Base-by-base conservation (phyloP, 2,113 vertebrate genomes). In the Talpa occidentalis region DNA sequence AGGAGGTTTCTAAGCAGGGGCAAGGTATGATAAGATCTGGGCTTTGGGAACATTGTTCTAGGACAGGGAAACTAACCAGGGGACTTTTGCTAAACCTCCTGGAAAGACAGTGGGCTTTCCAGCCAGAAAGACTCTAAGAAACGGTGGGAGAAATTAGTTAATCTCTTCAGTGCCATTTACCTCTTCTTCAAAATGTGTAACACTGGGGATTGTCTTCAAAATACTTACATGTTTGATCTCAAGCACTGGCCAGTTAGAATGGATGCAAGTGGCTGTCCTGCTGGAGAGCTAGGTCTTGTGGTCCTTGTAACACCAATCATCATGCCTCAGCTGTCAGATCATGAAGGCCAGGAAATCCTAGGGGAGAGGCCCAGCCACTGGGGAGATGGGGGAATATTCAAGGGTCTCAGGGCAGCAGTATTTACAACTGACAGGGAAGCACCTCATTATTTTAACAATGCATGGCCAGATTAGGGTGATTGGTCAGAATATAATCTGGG, bases 131-230 rank as follows among this genome's bases (percentile, higher is more conserved):
- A 78, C 19, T 15, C 62, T 40, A 83, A 52, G 42, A 6, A 93
- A 93, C n/a, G 42, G 3, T 82, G 21, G 17, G 40, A 40, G n/a
- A 90, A 74, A 44, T 80, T 42, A 90, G 28, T 59, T 85, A 85
- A 60, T 7, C 49, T 80, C 21, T 73, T 21, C 22, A 44, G 3
- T 30, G 37, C 78, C 54, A 22, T 11, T 47, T 93, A 85, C 35
- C 52, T 86, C 3, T 67, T 76, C 42, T 80, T 93, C 42, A 76
- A 69, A 81, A 90, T 37, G n/a, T 42, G 21, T 72, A 37, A 49
- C 26, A 37, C 28, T 69, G 49, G n/a, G 49, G 10, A 35, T 80
- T 66, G 30, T 35, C 94, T 92, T 95, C 84, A 78, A 84, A 77
- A 79, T 40, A 73, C 19, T 15, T 52, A 60, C 22, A 7, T 72